Evolutionary conservation across 2,888 invertebrate species (phyloP).

Genomic region (Agonum fuliginosum): DNA sequence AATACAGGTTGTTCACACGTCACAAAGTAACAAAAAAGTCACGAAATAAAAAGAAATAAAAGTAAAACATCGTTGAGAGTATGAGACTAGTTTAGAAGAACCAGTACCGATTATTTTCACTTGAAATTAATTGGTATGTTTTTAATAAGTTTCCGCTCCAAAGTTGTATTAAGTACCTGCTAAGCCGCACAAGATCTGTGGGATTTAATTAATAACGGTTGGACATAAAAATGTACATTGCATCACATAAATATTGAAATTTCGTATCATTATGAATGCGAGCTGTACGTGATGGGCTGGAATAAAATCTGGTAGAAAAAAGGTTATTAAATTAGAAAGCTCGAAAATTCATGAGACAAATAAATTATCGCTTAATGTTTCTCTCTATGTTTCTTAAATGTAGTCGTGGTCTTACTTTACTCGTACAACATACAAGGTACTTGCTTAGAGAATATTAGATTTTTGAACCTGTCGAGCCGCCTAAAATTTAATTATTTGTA

Average conservation of each 20-base stretch:
- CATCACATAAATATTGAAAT: conserved; percentile 56
- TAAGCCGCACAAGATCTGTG: conserved; percentile 24
- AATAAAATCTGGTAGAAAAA: conserved; percentile 46
- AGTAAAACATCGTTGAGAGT: conserved; percentile 20
- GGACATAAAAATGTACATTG: conserved; percentile 54
- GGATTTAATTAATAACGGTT: conserved; percentile 52
- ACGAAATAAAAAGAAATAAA: conserved; percentile 20
- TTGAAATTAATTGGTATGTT: conserved; percentile 53
- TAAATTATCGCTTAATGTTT: conserved; percentile 48
- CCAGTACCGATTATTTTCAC: conserved; percentile 52
- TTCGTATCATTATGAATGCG: conserved; percentile 48
- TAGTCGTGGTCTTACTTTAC: neutral
- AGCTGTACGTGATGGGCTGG: conserved; percentile 40
- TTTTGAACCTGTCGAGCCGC: conserved; percentile 19
- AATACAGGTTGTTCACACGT: conserved; percentile 40
- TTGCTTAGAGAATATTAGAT: conserved; percentile 25
- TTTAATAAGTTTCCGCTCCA: conserved; percentile 54
- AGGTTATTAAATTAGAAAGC: conserved; percentile 53
- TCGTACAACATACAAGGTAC: neutral
- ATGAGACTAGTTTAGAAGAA: conserved; percentile 42
- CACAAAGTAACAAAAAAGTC: conserved; percentile 22
- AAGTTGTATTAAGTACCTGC: conserved; percentile 41
- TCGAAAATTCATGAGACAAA: conserved; percentile 44
- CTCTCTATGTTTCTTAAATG: conserved; percentile 20
- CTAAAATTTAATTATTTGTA: conserved; percentile 41